Evolutionary conservation across 35 echinoderm and acorn worm genomes (phyloP).

Genomic region (Apostichopus parvimensis): DNA sequence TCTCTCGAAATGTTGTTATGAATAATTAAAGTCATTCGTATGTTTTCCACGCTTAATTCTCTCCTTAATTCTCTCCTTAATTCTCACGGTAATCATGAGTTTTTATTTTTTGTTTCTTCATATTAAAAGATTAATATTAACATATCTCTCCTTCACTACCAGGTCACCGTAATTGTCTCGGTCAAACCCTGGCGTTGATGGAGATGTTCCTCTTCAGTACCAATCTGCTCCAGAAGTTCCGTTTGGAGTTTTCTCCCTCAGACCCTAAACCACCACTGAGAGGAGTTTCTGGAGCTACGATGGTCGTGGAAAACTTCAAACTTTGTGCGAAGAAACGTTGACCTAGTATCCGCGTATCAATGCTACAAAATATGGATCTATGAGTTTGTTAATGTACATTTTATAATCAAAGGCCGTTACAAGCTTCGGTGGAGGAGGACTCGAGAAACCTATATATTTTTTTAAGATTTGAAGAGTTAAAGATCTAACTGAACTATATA

Average conservation of each 20-base stretch:
- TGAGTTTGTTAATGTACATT: background rate
- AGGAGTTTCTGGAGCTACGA: background rate
- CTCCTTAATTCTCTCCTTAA: too few relatives aligned
- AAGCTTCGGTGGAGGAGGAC: too few relatives aligned
- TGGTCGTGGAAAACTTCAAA: constrained; percentile 10
- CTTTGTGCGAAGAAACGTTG: constrained; percentile 9
- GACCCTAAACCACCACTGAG: background rate
- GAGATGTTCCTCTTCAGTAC: constrained; percentile 29
- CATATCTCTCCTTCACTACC: background rate
- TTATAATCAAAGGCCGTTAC: too few relatives aligned
- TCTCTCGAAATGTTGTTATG: too few relatives aligned
- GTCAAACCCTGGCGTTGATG: constrained; percentile 18
- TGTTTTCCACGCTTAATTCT: too few relatives aligned
- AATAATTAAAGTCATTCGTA: too few relatives aligned
- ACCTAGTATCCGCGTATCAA: background rate
- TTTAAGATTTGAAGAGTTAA: too few relatives aligned
- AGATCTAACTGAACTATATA: too few relatives aligned
- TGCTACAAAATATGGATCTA: background rate
- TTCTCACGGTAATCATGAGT: too few relatives aligned
- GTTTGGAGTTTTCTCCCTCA: constrained; percentile 14
- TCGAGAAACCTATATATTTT: too few relatives aligned
- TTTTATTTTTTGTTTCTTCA: too few relatives aligned
- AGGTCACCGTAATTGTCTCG: constrained; percentile 35
- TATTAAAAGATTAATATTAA: too few relatives aligned
- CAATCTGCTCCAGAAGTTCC: constrained; percentile 22